A percentile compares a stretch with the other conserved stretches of the same genome.
Evolutionary conservation across 2,113 vertebrate species (phyloP).

Genomic region (Platycercus adscitus): DNA sequence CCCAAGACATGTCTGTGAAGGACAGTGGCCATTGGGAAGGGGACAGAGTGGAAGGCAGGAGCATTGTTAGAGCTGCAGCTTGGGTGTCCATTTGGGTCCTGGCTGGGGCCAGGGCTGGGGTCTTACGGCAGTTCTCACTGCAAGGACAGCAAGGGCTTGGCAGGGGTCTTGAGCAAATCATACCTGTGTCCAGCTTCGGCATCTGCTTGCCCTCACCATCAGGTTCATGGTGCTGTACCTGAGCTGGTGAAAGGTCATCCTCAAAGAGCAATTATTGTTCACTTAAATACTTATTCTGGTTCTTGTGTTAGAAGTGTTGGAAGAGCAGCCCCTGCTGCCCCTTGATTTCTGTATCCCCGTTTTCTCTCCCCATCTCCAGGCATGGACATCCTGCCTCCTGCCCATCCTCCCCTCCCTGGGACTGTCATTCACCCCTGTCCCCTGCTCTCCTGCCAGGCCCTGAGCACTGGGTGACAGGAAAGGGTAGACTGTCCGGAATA

Average conservation of each 20-base stretch:
- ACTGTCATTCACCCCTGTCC: slow-evolving; percentile 71
- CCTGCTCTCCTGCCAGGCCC: slow-evolving; percentile 27
- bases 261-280: neutral
- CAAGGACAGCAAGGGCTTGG: accelerated
- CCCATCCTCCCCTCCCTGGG: slow-evolving; percentile 27
- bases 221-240: neutral
- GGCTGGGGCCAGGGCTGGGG: accelerated
- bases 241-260: neutral
- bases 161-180: neutral
- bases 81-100: accelerated
- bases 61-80: accelerated
- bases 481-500: slow-evolving; percentile 75
- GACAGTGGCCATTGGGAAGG: too few species aligned
- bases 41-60: neutral
- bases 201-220: too few species aligned
- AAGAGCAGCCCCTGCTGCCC: slow-evolving; percentile 63
- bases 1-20: neutral
- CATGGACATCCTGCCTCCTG: slow-evolving; percentile 11
- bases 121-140: accelerated
- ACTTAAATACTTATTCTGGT: slow-evolving; percentile 8
- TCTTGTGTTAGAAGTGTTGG: slow-evolving; percentile 1
- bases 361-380: slow-evolving; percentile 24
- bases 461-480: slow-evolving; percentile 76
- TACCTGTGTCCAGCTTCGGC: neutral
- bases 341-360: slow-evolving; percentile 30